Conservation (phyloP, 2,113 vertebrate genomes). For the Cinclus mexicanus region DNA sequence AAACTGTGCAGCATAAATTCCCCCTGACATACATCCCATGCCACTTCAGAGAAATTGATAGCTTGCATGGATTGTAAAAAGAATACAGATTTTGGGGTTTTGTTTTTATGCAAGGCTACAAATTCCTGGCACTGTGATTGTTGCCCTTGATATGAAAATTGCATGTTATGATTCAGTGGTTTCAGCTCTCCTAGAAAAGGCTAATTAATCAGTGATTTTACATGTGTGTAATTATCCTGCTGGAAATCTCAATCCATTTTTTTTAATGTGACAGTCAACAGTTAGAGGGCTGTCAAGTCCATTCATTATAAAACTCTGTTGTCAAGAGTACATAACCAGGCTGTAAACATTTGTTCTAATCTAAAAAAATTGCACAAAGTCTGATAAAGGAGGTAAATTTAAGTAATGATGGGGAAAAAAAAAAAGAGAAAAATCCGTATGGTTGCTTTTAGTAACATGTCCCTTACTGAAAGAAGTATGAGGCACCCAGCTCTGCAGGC, state of each 20-base stretch:
- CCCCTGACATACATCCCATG: neutral
- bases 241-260: conserved; percentile 27
- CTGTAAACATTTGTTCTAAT: neutral
- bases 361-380: neutral
- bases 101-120: conserved; percentile 28
- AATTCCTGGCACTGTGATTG: neutral
- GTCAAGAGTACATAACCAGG: neutral
- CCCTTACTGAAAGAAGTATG: neutral
- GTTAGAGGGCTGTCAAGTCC: neutral
- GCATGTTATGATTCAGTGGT: neutral
- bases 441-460: neutral
- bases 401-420: neutral
- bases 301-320: neutral
- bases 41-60: neutral
- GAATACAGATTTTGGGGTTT: neutral
- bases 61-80: neutral
- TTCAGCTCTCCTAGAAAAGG: conserved; percentile 25
- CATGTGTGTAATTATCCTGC: conserved; percentile 34
- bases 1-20: neutral
- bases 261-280: conserved; percentile 18
- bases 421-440: neutral
- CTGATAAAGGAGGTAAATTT: neutral
- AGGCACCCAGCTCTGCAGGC: neutral
- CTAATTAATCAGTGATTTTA: conserved; percentile 18
- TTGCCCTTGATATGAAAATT: conserved; percentile 30